A percentile compares a stretch with the other conserved stretches of the same genome.
Evolutionary conservation across 2,888 invertebrate species (phyloP).

Genomic region (Nymphalis polychloros): DNA sequence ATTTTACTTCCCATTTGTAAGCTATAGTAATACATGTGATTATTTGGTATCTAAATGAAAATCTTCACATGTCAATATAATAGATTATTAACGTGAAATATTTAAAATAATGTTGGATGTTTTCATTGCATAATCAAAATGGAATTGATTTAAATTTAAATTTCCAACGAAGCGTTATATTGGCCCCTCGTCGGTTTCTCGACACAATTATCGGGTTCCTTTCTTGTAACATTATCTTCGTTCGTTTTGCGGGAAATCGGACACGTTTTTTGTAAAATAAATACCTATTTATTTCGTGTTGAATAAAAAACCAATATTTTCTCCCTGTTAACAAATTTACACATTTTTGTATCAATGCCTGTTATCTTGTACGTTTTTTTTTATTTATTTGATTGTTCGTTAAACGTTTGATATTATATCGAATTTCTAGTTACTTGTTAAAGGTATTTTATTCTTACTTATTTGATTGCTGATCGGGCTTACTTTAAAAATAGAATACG

Average conservation of each 20-base stretch:
- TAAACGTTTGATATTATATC: not conserved
- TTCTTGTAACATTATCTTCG: not conserved
- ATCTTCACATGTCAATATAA: too few species aligned
- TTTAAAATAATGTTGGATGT: not conserved
- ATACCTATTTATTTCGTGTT: not conserved
- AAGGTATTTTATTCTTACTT: too few species aligned
- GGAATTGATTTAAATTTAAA: conserved; percentile 1
- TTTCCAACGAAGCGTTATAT: not conserved
- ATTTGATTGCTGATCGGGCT: too few species aligned
- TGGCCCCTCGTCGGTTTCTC: not conserved
- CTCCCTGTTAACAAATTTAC: not conserved
- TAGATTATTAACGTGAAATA: too few species aligned
- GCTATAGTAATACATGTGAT: too few species aligned
- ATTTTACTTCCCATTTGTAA: too few species aligned
- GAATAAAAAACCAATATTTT: not conserved
- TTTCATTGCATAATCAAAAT: not conserved
- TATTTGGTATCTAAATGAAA: too few species aligned
- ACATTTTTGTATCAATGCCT: not conserved
- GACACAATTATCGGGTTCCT: not conserved
- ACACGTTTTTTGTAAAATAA: conserved; percentile 7
- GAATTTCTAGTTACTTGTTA: too few species aligned
- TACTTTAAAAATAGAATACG: too few species aligned
- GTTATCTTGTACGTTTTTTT: not conserved
- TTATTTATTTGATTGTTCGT: not conserved
- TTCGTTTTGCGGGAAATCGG: not conserved